Evolutionary conservation across 2,113 vertebrate species (phyloP).

Genomic region (Dolichallabes microphthalmus): DNA sequence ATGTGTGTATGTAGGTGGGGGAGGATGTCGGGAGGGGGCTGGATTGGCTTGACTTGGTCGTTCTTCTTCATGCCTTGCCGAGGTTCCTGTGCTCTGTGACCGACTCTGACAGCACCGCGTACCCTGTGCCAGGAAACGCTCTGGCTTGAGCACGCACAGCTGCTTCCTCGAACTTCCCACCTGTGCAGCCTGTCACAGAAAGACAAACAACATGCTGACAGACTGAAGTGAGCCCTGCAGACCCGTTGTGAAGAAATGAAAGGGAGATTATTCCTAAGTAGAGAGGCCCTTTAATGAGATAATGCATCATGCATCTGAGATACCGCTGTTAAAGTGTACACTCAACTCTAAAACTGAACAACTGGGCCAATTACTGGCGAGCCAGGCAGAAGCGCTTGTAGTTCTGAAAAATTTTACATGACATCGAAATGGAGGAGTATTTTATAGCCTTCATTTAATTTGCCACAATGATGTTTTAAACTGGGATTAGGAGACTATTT

Average conservation of each 20-base stretch:
- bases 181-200: slow-evolving; percentile 64
- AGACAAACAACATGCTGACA: slow-evolving; percentile 40
- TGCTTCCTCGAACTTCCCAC: slow-evolving; percentile 68
- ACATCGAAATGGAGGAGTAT: neutral
- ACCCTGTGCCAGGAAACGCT: slow-evolving; percentile 58
- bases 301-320: slow-evolving; percentile 31
- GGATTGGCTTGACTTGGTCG: slow-evolving; percentile 1
- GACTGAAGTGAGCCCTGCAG: slow-evolving; percentile 20
- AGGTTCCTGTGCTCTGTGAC: slow-evolving; percentile 70
- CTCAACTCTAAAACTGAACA: slow-evolving; percentile 8
- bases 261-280: slow-evolving; percentile 27
- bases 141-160: slow-evolving; percentile 68
- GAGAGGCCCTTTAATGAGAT: slow-evolving; percentile 43
- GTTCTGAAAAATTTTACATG: slow-evolving; percentile 1
- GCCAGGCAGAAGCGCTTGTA: neutral
- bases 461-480: slow-evolving; percentile 21
- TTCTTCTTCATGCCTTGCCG: slow-evolving; percentile 51
- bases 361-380: slow-evolving; percentile 11
- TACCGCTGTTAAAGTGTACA: slow-evolving; percentile 17
- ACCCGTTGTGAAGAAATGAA: slow-evolving; percentile 44
- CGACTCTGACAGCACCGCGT: slow-evolving; percentile 67
- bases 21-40: neutral
- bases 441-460: slow-evolving; percentile 21
- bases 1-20: neutral
- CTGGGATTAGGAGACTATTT: slow-evolving; percentile 2